A percentile compares a stretch with the other conserved stretches of the same genome.
phyloP scores from a whole-genome alignment of 2,888 invertebrate species.

The Brenthis hecate region DNA sequence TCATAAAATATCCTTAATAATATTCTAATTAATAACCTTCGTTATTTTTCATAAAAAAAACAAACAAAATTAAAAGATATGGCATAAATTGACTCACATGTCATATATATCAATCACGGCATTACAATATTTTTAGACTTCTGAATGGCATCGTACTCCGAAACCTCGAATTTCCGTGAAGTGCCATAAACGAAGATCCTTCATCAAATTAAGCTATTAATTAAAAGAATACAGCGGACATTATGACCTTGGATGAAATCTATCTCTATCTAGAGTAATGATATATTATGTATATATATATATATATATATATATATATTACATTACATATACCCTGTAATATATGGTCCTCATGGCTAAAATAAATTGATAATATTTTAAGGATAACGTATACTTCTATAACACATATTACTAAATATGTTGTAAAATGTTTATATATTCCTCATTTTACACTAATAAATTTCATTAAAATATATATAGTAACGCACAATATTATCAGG shows the following conservation, averaged over 20 bases:
- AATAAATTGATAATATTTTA: too few relatives aligned
- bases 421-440: too few relatives aligned
- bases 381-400: too few relatives aligned
- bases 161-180: slow-evolving; percentile 36
- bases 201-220: slow-evolving; percentile 50
- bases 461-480: not conserved
- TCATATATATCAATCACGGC: slow-evolving; percentile 24
- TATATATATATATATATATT: too few relatives aligned
- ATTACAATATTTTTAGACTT: slow-evolving; percentile 23
- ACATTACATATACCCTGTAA: not conserved
- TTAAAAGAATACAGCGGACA: slow-evolving; percentile 45
- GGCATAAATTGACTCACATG: slow-evolving; percentile 7
- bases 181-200: slow-evolving; percentile 44
- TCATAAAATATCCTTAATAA: too few relatives aligned
- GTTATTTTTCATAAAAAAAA: too few relatives aligned
- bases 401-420: too few relatives aligned
- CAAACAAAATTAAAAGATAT: slow-evolving; percentile 1
- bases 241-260: slow-evolving; percentile 33
- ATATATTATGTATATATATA: too few relatives aligned
- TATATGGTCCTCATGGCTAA: too few relatives aligned
- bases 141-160: slow-evolving; percentile 19
- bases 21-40: too few relatives aligned
- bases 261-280: slow-evolving; percentile 20
- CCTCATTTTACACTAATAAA: not conserved
- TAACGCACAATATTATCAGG: not conserved